These are phyloP conservation scores for Dreissena polymorpha DNA, from an alignment of 1,140 invertebrate species.

Conservation along the genomic window DNA sequence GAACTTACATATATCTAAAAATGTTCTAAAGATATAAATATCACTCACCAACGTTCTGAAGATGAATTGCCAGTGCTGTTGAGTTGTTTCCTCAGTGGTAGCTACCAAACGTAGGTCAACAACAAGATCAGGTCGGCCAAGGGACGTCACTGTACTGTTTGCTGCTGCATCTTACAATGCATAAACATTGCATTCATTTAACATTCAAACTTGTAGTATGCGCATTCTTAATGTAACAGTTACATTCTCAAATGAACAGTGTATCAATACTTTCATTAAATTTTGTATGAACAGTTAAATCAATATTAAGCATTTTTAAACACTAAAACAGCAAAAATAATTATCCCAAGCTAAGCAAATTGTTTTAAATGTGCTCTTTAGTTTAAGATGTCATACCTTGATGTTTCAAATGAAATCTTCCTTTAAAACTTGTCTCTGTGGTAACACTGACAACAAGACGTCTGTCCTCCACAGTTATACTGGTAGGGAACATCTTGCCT, in stretches of 20 bases:
- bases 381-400: slow-evolving; percentile 62
- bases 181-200: no score
- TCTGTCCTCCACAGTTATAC: slow-evolving; percentile 77
- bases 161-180: no score
- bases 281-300: no score
- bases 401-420: slow-evolving; percentile 75
- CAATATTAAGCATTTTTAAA: no score
- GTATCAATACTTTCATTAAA: no score
- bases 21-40: background rate
- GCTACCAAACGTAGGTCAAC: slow-evolving; percentile 75
- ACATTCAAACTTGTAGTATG: no score
- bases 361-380: no score
- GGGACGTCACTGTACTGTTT: slow-evolving; percentile 68
- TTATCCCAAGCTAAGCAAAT: no score
- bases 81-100: slow-evolving; percentile 74
- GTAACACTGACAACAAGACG: slow-evolving; percentile 76
- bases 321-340: no score
- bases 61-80: slow-evolving; percentile 78
- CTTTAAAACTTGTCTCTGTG: slow-evolving; percentile 78
- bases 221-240: no score
- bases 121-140: slow-evolving; percentile 72
- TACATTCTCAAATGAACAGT: no score
- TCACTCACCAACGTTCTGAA: slow-evolving; percentile 78
- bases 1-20: no score
- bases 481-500: slow-evolving; percentile 77